These are phyloP conservation scores for Acronicta leporina DNA, from an alignment of 2,888 invertebrate species.

Conservation along the genomic window DNA sequence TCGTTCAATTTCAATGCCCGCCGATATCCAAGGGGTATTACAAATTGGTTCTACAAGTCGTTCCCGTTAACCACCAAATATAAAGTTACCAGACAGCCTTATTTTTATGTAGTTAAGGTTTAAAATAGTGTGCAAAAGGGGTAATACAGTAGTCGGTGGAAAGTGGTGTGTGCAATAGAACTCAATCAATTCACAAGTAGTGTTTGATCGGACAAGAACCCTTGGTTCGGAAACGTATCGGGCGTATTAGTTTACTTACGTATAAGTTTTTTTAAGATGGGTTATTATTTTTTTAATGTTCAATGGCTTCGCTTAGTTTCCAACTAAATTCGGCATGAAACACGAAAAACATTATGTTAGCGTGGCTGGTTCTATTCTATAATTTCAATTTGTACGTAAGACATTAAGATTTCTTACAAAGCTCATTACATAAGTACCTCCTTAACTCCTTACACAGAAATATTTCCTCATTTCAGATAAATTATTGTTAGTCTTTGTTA, in stretches of 20 bases:
- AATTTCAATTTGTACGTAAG: too few species aligned
- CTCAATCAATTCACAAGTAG: slow-evolving; percentile 81
- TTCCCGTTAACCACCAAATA: slow-evolving; percentile 6
- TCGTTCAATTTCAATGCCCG: slow-evolving; percentile 75
- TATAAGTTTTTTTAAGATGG: slow-evolving; percentile 23
- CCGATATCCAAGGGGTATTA: slow-evolving; percentile 70
- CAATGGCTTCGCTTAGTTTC: background rate
- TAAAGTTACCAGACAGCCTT: slow-evolving; percentile 38
- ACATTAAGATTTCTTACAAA: too few species aligned
- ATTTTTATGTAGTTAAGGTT: slow-evolving; percentile 47
- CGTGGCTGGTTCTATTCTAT: too few species aligned
- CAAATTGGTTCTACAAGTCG: slow-evolving; percentile 58
- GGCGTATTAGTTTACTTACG: slow-evolving; percentile 12
- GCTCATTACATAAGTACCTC: too few species aligned
- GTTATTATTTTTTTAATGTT: slow-evolving; percentile 19
- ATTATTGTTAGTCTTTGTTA: too few species aligned
- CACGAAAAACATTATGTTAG: too few species aligned
- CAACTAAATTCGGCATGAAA: too few species aligned
- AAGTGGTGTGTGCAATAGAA: slow-evolving; percentile 59
- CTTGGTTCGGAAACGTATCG: slow-evolving; percentile 54
- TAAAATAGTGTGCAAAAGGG: slow-evolving; percentile 38
- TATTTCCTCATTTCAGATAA: too few species aligned
- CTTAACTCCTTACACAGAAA: too few species aligned
- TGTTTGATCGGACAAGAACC: slow-evolving; percentile 80
- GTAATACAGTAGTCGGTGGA: slow-evolving; percentile 25